Conservation (phyloP, 2,888 invertebrate species). For the Xanthia icteritia region DNA sequence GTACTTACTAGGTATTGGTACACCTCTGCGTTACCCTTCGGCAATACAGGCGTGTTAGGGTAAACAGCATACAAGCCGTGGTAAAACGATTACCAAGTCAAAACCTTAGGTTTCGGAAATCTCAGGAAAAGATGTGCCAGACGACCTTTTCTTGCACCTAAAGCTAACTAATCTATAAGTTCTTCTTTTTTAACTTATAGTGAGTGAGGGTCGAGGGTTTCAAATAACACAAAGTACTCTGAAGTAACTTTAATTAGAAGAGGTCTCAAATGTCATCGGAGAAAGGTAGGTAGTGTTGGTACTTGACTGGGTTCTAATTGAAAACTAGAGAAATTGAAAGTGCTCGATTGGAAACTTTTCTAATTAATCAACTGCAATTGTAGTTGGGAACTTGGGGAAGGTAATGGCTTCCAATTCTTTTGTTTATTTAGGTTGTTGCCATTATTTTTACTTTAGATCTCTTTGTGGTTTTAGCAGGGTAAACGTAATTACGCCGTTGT, state of each 20-base stretch:
- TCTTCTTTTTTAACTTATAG: slow-evolving; percentile 7
- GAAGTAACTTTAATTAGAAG: slow-evolving; percentile 31
- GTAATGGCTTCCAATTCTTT: not conserved
- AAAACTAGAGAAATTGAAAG: slow-evolving; percentile 23
- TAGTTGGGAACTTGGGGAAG: slow-evolving; percentile 1
- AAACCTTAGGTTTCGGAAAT: not conserved
- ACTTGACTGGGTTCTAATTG: slow-evolving; percentile 34
- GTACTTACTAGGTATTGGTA: too few relatives aligned
- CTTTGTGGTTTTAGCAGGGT: not conserved
- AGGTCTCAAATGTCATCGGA: slow-evolving; percentile 10
- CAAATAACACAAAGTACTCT: slow-evolving; percentile 23
- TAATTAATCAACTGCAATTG: slow-evolving; percentile 41
- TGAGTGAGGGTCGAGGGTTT: slow-evolving; percentile 3
- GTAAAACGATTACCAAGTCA: not conserved
- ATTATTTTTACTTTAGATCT: not conserved
- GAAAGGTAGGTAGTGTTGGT: slow-evolving; percentile 14
- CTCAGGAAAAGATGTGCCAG: not conserved
- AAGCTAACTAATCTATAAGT: slow-evolving; percentile 1
- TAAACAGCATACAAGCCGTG: not conserved
- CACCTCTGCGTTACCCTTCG: too few relatives aligned
- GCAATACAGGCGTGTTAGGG: not conserved
- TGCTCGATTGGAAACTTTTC: slow-evolving; percentile 36
- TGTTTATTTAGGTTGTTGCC: not conserved
- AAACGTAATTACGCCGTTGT: not conserved
- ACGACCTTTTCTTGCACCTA: not conserved